Percentiles rank a stretch among this genome's conserved stretches.
Evolutionary conservation across 2,797 vertebrate genomes (phyloP).

Genomic region (Poeciliopsis presidionis): DNA sequence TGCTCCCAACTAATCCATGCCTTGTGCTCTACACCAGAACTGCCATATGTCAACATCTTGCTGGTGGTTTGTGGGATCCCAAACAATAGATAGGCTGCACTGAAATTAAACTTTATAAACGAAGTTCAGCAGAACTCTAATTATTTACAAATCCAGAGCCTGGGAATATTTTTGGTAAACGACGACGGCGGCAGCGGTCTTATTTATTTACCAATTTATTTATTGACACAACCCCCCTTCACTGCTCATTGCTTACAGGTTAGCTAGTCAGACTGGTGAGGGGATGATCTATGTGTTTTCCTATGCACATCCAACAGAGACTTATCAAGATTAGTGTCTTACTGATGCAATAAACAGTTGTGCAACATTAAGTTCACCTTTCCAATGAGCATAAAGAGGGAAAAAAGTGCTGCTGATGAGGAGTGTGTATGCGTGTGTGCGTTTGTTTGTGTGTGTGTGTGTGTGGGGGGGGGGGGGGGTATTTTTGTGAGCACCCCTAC

Average conservation of each 20-base stretch:
- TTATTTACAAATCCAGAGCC: slow-evolving; percentile 98
- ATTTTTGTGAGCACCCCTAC: slow-evolving; percentile 84
- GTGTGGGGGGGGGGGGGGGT: slow-evolving; percentile 40
- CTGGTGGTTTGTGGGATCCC: slow-evolving; percentile 97
- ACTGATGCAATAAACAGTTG: slow-evolving; percentile 70
- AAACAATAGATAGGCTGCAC: slow-evolving; percentile 99
- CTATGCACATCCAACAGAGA: slow-evolving; percentile 27
- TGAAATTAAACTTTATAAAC: slow-evolving; percentile 99
- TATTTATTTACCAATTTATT: slow-evolving; percentile 34
- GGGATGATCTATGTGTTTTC: slow-evolving; percentile 39
- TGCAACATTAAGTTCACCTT: slow-evolving; percentile 77
- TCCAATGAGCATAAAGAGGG: slow-evolving; percentile 63
- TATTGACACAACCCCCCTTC: slow-evolving; percentile 43
- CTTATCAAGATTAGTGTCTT: slow-evolving; percentile 63
- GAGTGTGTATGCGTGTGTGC: slow-evolving; percentile 3
- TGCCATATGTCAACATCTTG: slow-evolving; percentile 98
- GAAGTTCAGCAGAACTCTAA: slow-evolving; percentile 99
- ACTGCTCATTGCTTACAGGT: slow-evolving; percentile 24
- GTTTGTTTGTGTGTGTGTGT: background rate
- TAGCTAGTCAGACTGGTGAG: slow-evolving; percentile 10
- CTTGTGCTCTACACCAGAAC: slow-evolving; percentile 92
- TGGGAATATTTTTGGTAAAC: slow-evolving; percentile 91
- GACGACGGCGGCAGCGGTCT: slow-evolving; percentile 32
- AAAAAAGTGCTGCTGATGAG: slow-evolving; percentile 50
- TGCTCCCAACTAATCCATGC: slow-evolving; percentile 92